phyloP scores from a whole-genome alignment of 2,113 vertebrate species.

The Perca fluviatilis region DNA sequence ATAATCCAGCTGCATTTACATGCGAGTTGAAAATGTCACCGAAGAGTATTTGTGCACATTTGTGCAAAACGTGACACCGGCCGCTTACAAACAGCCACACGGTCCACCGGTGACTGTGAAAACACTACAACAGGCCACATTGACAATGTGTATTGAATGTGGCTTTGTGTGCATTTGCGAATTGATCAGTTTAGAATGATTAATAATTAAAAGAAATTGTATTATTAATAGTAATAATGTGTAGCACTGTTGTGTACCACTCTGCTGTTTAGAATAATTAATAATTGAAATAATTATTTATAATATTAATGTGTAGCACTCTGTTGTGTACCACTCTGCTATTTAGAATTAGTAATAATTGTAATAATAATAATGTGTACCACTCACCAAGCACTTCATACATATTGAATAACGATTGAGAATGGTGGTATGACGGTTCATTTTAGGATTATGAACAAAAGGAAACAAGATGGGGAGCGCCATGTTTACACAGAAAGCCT shows the following conservation, averaged over 20 bases:
- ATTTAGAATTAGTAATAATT: too few relatives aligned
- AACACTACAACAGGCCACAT: not conserved
- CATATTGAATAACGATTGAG: slow-evolving; percentile 22
- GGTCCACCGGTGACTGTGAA: too few relatives aligned
- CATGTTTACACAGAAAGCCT: slow-evolving; percentile 19
- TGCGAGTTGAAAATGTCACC: not conserved
- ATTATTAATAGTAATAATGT: too few relatives aligned
- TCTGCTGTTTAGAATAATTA: too few relatives aligned
- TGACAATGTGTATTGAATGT: not conserved
- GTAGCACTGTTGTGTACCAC: too few relatives aligned
- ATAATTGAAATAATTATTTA: not conserved
- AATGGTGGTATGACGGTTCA: not conserved
- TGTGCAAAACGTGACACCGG: slow-evolving; percentile 28
- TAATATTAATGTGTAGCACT: too few relatives aligned
- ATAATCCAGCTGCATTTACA: not conserved
- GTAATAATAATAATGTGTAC: not conserved
- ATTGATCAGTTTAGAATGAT: not conserved
- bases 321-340: too few relatives aligned
- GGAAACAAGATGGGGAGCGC: slow-evolving; percentile 8
- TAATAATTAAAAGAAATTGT: not conserved
- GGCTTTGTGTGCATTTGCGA: slow-evolving; percentile 5
- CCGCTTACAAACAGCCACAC: not conserved
- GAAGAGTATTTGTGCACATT: too few relatives aligned
- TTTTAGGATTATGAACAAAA: not conserved
- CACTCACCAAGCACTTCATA: not conserved